These are phyloP conservation scores for Rhodinocichla rosea DNA, from an alignment of 2,113 vertebrate genomes.

Conservation along the genomic window DNA sequence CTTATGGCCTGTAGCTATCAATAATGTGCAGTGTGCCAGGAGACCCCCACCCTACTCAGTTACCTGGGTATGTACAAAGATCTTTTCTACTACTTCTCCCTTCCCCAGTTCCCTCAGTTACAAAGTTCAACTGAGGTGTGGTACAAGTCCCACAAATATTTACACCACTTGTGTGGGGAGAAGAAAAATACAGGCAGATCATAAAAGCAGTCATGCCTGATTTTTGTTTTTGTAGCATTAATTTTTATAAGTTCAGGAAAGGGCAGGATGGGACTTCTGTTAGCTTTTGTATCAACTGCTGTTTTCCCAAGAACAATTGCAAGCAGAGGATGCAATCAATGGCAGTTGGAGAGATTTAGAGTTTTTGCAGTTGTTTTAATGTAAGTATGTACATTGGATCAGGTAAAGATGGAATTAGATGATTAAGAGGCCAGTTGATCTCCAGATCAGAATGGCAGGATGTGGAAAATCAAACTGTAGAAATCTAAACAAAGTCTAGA, in stretches of 20 bases:
- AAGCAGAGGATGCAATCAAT: neutral
- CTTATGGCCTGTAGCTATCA: neutral
- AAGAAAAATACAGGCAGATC: neutral
- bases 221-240: neutral
- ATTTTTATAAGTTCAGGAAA: neutral
- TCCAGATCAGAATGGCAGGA: neutral
- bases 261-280: accelerated
- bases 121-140: neutral
- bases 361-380: neutral
- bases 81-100: neutral
- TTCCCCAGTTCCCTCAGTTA: accelerated
- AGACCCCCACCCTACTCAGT: neutral
- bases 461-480: neutral
- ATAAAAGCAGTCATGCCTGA: neutral
- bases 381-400: neutral
- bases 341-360: neutral
- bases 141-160: neutral
- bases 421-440: neutral
- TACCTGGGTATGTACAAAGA: neutral
- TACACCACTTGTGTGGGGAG: neutral
- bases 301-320: neutral
- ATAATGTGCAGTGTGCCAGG: neutral
- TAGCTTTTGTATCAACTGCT: neutral
- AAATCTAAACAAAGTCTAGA: neutral
- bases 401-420: neutral